Evolutionary conservation across 2,113 vertebrate genomes (phyloP).

Genomic region (Rhineura floridana): DNA sequence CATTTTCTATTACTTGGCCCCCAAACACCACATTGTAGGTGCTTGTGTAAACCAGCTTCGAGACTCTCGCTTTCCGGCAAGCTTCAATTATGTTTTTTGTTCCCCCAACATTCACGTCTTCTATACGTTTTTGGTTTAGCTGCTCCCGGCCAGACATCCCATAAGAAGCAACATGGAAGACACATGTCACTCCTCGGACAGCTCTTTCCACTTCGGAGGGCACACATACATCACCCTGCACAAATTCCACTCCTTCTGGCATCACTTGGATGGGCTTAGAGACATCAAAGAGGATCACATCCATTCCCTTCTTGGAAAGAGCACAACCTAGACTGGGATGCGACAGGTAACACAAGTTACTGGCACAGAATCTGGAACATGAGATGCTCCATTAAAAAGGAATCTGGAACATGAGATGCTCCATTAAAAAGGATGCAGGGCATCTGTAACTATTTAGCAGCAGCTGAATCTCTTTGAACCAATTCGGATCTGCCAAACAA

Average conservation of each 20-base stretch:
- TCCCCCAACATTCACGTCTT: slow-evolving; percentile 88
- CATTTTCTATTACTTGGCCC: slow-evolving; percentile 90
- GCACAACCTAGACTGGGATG: slow-evolving; percentile 84
- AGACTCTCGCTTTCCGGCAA: slow-evolving; percentile 77
- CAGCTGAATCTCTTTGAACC: background rate
- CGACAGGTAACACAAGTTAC: background rate
- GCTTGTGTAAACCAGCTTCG: slow-evolving; percentile 90
- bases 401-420: background rate
- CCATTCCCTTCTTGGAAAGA: slow-evolving; percentile 76
- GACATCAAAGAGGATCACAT: slow-evolving; percentile 87
- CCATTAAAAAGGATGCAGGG: background rate
- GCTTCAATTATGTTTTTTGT: slow-evolving; percentile 87
- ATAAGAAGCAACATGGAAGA: slow-evolving; percentile 93
- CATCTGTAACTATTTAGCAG: background rate
- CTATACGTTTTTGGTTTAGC: slow-evolving; percentile 82
- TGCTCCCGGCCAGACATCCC: slow-evolving; percentile 97
- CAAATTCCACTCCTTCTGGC: slow-evolving; percentile 81
- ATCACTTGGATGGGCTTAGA: slow-evolving; percentile 69
- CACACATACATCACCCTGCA: slow-evolving; percentile 82
- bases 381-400: background rate
- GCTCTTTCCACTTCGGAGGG: slow-evolving; percentile 79
- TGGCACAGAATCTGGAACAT: background rate
- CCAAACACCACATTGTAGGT: slow-evolving; percentile 94
- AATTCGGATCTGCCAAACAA: background rate
- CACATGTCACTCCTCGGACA: slow-evolving; percentile 78